These are phyloP conservation scores for Panurus biarmicus DNA, from an alignment of 2,113 vertebrate genomes.

Conservation along the genomic window DNA sequence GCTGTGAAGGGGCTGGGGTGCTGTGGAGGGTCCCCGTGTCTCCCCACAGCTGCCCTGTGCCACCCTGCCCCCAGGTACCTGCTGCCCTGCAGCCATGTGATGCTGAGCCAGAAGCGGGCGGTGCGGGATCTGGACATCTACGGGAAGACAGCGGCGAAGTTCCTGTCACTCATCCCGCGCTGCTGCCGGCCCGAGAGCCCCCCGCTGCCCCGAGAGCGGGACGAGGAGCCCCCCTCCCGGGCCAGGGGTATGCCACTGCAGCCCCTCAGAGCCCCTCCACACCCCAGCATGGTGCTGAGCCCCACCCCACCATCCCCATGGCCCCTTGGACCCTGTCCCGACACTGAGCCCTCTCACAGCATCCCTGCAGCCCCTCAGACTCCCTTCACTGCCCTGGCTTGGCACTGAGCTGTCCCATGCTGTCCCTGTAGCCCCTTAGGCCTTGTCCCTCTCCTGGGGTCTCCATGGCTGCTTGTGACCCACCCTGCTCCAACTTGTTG, in stretches of 20 bases:
- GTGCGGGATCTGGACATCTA: constrained; percentile 91
- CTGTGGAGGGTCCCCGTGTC: not conserved
- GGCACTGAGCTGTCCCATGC: not conserved
- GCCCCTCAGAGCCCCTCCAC: no score
- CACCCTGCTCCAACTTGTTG: not conserved
- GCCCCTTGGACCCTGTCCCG: not conserved
- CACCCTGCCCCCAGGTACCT: constrained; percentile 79
- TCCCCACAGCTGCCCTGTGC: not conserved
- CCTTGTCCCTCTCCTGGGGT: not conserved
- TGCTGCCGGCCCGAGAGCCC: constrained; percentile 77
- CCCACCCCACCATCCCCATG: not conserved
- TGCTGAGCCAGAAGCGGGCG: constrained; percentile 93
- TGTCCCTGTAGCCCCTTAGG: not conserved
- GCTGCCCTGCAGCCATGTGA: constrained; percentile 93
- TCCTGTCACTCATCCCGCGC: constrained; percentile 89
- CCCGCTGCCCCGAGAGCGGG: constrained; percentile 53
- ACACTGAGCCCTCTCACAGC: not conserved
- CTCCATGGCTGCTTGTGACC: not conserved
- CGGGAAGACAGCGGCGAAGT: constrained; percentile 87
- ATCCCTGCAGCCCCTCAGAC: not conserved
- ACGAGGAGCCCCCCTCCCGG: constrained; percentile 81
- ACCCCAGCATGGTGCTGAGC: not conserved
- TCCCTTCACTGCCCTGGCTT: not conserved
- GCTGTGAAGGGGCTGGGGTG: not conserved
- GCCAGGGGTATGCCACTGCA: constrained; percentile 72